Percentiles rank a stretch among this genome's conserved stretches.
Conservation (phyloP, 2,888 invertebrate genomes). For the Asteroscopus sphinx region DNA sequence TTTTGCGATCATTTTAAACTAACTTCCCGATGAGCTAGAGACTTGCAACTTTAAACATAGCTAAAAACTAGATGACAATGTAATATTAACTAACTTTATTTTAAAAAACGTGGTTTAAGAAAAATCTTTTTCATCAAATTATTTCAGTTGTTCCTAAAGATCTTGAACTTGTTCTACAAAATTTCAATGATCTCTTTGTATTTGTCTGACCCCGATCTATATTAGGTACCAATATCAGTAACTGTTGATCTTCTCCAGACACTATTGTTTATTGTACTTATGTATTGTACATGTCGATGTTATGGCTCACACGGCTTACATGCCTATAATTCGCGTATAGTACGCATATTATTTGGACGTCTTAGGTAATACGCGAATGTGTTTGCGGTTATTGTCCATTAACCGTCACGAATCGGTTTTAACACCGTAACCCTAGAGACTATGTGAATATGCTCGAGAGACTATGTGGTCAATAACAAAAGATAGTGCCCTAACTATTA, state of each 20-base stretch:
- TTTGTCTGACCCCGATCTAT: too few relatives aligned
- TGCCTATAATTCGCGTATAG: not conserved
- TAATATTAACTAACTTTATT: too few relatives aligned
- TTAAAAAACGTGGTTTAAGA: too few relatives aligned
- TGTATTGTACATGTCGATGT: too few relatives aligned
- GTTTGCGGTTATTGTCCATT: conserved; percentile 4
- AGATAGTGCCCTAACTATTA: conserved; percentile 1
- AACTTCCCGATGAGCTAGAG: too few relatives aligned
- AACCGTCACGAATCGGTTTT: conserved; percentile 22
- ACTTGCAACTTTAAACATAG: too few relatives aligned
- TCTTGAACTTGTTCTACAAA: not conserved
- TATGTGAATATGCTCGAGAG: too few relatives aligned
- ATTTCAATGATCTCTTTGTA: too few relatives aligned
- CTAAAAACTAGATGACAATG: too few relatives aligned
- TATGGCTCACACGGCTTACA: not conserved
- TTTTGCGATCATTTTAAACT: too few relatives aligned
- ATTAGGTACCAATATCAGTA: not conserved
- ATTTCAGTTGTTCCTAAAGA: not conserved
- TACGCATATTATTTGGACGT: conserved; percentile 12
- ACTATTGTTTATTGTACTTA: not conserved
- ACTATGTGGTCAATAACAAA: too few relatives aligned
- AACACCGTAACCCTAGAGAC: conserved; percentile 13
- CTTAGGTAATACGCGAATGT: conserved; percentile 12
- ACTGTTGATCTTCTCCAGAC: not conserved
- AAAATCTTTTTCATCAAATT: too few relatives aligned